Percentiles rank a stretch among this genome's conserved stretches.
Evolutionary conservation across 2,888 invertebrate genomes (phyloP).

Genomic region (Hylaea fasciaria): DNA sequence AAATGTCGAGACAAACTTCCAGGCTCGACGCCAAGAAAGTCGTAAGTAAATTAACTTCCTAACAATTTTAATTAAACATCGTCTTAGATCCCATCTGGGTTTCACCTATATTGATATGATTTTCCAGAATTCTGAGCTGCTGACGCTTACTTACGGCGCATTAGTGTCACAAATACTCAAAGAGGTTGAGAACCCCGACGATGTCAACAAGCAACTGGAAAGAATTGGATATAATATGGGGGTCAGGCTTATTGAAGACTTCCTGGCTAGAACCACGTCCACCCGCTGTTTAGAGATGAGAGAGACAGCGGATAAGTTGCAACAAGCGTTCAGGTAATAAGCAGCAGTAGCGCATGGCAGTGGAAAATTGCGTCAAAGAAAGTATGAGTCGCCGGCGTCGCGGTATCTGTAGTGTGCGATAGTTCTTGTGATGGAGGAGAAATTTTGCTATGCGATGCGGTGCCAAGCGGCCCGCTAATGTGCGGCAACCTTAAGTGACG

Average conservation of each 20-base stretch:
- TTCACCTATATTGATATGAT: neutral
- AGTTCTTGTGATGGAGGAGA: no score
- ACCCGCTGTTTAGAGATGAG: constrained; percentile 97
- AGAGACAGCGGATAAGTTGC: constrained; percentile 98
- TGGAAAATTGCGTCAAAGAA: no score
- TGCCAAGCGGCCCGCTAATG: no score
- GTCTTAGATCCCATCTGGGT: no score
- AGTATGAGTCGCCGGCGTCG: no score
- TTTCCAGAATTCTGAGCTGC: constrained; percentile 96
- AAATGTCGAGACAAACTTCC: constrained; percentile 89
- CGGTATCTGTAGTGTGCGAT: no score
- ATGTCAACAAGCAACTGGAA: constrained; percentile 98
- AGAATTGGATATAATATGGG: constrained; percentile 99
- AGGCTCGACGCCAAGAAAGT: constrained; percentile 92
- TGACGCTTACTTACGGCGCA: constrained; percentile 99
- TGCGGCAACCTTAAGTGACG: no score
- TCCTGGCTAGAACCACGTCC: constrained; percentile 95
- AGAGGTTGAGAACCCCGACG: constrained; percentile 98
- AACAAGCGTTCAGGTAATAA: constrained; percentile 87
- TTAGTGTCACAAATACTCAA: constrained; percentile 98
- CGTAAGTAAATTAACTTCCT: constrained; percentile 73
- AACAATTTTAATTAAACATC: neutral
- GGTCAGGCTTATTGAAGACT: constrained; percentile 98
- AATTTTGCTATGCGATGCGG: no score
- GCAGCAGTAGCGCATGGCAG: no score